Percentiles rank a stretch among this genome's conserved stretches.
Conservation (phyloP, 2,888 invertebrate genomes). For the Acleris holmiana region DNA sequence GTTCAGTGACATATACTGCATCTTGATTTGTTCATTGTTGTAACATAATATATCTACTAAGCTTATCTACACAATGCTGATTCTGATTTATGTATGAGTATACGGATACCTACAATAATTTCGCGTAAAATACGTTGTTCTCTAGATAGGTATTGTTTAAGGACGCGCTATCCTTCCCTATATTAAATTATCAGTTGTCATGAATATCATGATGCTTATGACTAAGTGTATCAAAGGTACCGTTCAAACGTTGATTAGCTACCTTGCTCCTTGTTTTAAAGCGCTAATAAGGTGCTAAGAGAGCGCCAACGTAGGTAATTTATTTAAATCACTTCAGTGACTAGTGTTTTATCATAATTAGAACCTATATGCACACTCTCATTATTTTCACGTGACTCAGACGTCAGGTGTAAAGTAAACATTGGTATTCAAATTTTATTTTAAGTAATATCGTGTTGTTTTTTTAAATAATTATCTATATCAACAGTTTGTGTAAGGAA, state of each 20-base stretch:
- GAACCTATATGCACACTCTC: conserved; percentile 27
- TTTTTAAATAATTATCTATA: not conserved
- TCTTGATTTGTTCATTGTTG: conserved; percentile 39
- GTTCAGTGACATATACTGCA: conserved; percentile 32
- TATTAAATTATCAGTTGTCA: not conserved
- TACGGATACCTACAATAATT: not conserved
- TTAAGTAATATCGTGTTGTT: not conserved
- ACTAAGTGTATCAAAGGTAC: not conserved
- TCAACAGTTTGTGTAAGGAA: not conserved
- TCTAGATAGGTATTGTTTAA: too few relatives aligned
- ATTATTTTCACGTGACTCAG: conserved; percentile 27
- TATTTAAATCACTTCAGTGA: conserved; percentile 34
- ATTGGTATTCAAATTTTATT: not conserved
- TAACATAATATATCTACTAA: conserved; percentile 8
- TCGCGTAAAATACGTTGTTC: not conserved
- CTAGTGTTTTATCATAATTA: conserved; percentile 32
- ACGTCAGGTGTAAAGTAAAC: conserved; percentile 20
- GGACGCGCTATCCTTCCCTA: too few relatives aligned
- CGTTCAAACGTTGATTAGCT: not conserved
- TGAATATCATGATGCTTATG: not conserved
- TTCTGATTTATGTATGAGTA: conserved; percentile 23
- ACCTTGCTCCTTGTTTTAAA: conserved; percentile 26
- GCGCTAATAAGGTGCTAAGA: conserved; percentile 26
- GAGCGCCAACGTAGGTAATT: conserved; percentile 12
- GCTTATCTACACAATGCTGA: conserved; percentile 31